phyloP scores from a whole-genome alignment of 2,797 vertebrate species.

The Mus spretus region DNA sequence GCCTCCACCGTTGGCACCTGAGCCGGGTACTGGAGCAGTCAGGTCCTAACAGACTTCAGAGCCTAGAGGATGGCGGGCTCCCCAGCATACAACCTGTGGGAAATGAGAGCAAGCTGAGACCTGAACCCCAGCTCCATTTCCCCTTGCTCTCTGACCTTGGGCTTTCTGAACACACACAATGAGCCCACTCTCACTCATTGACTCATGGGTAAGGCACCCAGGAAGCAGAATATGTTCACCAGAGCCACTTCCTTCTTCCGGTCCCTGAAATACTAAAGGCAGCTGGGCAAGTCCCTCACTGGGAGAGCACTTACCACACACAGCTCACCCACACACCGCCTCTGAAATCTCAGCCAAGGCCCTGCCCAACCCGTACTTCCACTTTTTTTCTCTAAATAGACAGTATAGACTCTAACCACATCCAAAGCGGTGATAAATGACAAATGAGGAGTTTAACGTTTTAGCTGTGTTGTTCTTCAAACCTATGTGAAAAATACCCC shows the following conservation, averaged over 20 bases:
- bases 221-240: not conserved
- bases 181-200: not conserved
- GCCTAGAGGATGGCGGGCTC: not conserved
- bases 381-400: slow-evolving; percentile 63
- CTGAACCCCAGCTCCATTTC: slow-evolving; percentile 14
- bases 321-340: not conserved
- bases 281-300: not conserved
- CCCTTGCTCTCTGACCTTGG: not conserved
- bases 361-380: slow-evolving; percentile 48
- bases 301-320: slow-evolving; percentile 27
- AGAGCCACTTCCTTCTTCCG: slow-evolving; percentile 1
- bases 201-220: not conserved
- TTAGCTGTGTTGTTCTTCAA: slow-evolving; percentile 49
- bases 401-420: slow-evolving; percentile 13
- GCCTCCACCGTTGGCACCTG: slow-evolving; percentile 21
- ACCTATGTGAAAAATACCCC: not conserved
- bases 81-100: not conserved
- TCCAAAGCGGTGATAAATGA: slow-evolving; percentile 30
- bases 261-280: slow-evolving; percentile 23
- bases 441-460: slow-evolving; percentile 41
- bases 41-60: not conserved
- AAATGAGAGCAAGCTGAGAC: not conserved
- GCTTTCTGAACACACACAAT: not conserved
- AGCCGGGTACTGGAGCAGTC: slow-evolving; percentile 24
- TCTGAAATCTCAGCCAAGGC: slow-evolving; percentile 26